Evolutionary conservation across 2,113 vertebrate species (phyloP).

Genomic region (Eleginops maclovinus): DNA sequence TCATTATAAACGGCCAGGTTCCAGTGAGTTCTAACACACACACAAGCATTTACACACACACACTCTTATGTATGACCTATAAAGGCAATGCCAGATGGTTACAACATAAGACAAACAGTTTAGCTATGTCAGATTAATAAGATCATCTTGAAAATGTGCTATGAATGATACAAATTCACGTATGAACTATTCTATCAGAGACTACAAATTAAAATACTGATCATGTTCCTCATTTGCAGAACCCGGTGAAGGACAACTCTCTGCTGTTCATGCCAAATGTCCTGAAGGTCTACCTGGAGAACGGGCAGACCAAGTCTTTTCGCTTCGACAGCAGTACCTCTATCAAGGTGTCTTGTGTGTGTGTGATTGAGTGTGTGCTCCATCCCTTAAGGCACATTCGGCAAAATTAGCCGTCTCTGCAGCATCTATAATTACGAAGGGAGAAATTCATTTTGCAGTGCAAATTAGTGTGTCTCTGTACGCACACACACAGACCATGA

Average conservation of each 20-base stretch:
- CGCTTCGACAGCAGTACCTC: slow-evolving; percentile 96
- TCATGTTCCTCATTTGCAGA: slow-evolving; percentile 78
- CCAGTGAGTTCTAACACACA: slow-evolving; percentile 87
- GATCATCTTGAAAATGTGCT: slow-evolving; percentile 22
- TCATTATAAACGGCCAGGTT: slow-evolving; percentile 98
- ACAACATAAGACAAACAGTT: slow-evolving; percentile 30
- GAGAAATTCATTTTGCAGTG: slow-evolving; percentile 51
- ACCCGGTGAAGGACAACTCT: slow-evolving; percentile 95
- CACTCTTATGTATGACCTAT: slow-evolving; percentile 48
- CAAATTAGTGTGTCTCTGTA: slow-evolving; percentile 33
- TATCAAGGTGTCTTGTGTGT: slow-evolving; percentile 88
- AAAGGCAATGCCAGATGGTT: slow-evolving; percentile 58
- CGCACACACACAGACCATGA: slow-evolving; percentile 1
- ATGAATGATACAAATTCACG: slow-evolving; percentile 12
- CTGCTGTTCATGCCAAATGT: slow-evolving; percentile 99
- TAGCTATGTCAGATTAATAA: slow-evolving; percentile 21
- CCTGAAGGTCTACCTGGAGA: slow-evolving; percentile 98
- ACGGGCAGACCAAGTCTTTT: slow-evolving; percentile 98
- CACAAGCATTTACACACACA: slow-evolving; percentile 22
- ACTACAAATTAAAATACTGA: background rate
- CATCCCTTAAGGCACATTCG: background rate
- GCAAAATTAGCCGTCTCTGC: slow-evolving; percentile 35
- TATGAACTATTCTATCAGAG: background rate
- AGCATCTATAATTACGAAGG: slow-evolving; percentile 48
- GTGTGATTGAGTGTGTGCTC: background rate